phyloP scores from a whole-genome alignment of 2,888 invertebrate genomes.

The Petrophora chlorosata region DNA sequence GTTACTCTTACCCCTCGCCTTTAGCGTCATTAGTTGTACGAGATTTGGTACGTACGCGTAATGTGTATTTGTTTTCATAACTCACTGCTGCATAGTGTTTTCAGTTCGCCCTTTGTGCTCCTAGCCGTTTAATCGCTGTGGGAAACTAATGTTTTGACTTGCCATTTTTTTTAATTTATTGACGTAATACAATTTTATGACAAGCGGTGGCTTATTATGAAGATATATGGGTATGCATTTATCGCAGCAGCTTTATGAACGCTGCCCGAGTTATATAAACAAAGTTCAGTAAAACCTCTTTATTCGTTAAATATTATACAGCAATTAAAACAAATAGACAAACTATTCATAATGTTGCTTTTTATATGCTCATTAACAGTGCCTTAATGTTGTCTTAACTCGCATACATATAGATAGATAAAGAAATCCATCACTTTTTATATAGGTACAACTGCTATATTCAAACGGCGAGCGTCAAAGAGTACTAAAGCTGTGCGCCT shows the following conservation, averaged over 20 bases:
- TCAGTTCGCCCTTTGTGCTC: conserved; percentile 64
- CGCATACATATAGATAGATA: conserved; percentile 55
- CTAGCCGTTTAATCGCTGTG: conserved; percentile 73
- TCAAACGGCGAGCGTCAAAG: conserved; percentile 65
- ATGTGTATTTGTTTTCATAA: conserved; percentile 81
- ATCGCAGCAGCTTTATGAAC: neutral
- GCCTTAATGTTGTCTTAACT: conserved; percentile 58
- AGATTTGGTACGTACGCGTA: conserved; percentile 76
- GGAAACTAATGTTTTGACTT: conserved; percentile 70
- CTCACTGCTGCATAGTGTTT: conserved; percentile 65
- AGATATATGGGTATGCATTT: conserved; percentile 16
- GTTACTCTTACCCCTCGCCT: conserved; percentile 79
- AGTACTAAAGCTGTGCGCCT: conserved; percentile 69
- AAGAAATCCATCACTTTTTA: conserved; percentile 67
- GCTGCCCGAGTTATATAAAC: conserved; percentile 9
- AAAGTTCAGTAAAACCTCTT: conserved; percentile 33
- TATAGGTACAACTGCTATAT: conserved; percentile 54
- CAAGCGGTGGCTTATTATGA: conserved; percentile 46
- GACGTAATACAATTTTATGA: conserved; percentile 58
- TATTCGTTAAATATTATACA: conserved; percentile 49
- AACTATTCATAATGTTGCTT: conserved; percentile 49
- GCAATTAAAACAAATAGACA: conserved; percentile 50
- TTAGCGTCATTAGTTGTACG: conserved; percentile 80
- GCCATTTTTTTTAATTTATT: conserved; percentile 62
- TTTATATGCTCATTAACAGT: conserved; percentile 61